A percentile compares a stretch with the other conserved stretches of the same genome.
Evolutionary conservation across 92 coral and sea anemone species (phyloP).

Genomic region (Plumapathes pennacea): DNA sequence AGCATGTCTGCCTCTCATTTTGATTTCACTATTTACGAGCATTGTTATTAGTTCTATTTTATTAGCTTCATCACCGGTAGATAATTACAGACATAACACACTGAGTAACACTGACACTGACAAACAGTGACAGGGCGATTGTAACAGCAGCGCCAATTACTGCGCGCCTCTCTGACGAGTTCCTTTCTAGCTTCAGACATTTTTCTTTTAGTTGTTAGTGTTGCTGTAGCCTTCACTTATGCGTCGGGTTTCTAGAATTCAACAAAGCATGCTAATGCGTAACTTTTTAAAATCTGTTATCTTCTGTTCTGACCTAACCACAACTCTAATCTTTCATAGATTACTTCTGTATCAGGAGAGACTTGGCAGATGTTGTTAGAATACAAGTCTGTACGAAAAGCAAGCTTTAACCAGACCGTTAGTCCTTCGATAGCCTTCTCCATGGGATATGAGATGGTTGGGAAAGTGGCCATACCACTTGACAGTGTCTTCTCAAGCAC

Average conservation of each 20-base stretch:
- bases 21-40: neutral
- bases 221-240: too few species aligned
- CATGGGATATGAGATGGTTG: constrained; percentile 88
- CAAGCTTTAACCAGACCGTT: constrained; percentile 41
- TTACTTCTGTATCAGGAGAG: constrained; percentile 76
- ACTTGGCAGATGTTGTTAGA: constrained; percentile 90
- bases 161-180: too few species aligned
- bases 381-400: constrained; percentile 67
- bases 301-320: neutral
- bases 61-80: too few species aligned
- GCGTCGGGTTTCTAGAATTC: too few species aligned
- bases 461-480: constrained; percentile 71
- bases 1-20: neutral
- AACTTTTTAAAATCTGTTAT: neutral
- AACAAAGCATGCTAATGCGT: neutral
- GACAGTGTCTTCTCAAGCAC: constrained; percentile 66
- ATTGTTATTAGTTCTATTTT: too few species aligned
- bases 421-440: constrained; percentile 64
- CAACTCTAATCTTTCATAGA: constrained; percentile 30
- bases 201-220: too few species aligned
- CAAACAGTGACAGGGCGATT: too few species aligned
- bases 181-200: too few species aligned
- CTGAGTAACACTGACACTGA: too few species aligned
- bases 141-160: too few species aligned
- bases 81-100: too few species aligned